Evolutionary conservation across 2,888 invertebrate species (phyloP).

Genomic region (Cactoblastis cactorum): DNA sequence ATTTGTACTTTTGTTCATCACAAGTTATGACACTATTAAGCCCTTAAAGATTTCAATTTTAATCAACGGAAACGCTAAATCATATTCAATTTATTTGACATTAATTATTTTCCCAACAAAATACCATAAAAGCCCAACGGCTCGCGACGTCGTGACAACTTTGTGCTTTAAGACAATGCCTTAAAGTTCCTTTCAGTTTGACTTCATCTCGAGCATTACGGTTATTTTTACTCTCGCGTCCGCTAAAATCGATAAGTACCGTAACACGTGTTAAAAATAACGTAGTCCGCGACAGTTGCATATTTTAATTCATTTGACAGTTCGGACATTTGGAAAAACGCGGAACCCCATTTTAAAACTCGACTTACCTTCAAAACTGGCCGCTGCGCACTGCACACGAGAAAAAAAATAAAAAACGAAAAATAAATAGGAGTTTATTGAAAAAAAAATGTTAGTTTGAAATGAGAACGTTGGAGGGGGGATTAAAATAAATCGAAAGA

Average conservation of each 20-base stretch:
- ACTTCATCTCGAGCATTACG: constrained; percentile 26
- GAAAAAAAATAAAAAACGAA: constrained; percentile 27
- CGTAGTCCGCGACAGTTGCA: background rate
- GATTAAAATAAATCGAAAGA: constrained; percentile 39
- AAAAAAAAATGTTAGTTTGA: constrained; percentile 21
- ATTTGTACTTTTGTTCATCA: background rate
- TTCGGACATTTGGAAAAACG: background rate
- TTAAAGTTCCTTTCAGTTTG: constrained; percentile 29
- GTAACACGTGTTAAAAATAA: constrained; percentile 35
- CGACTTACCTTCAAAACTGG: constrained; percentile 48
- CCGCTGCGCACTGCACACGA: constrained; percentile 42
- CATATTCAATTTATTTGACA: constrained; percentile 35
- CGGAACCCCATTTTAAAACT: background rate
- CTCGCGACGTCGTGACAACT: constrained; percentile 19
- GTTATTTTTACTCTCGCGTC: constrained; percentile 49
- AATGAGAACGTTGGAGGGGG: constrained; percentile 20
- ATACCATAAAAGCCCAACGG: constrained; percentile 26
- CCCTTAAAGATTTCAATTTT: constrained; percentile 6
- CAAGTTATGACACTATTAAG: background rate
- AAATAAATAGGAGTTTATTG: constrained; percentile 25
- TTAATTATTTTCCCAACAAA: constrained; percentile 40
- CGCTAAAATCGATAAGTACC: constrained; percentile 47
- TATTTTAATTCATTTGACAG: background rate
- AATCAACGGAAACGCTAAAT: constrained; percentile 18
- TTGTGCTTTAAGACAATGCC: constrained; percentile 24